Evolutionary conservation across 2,888 invertebrate species (phyloP), one percentile per base, ranked within the genome.

Genomic region (Brachynemurus nebulosus): DNA sequence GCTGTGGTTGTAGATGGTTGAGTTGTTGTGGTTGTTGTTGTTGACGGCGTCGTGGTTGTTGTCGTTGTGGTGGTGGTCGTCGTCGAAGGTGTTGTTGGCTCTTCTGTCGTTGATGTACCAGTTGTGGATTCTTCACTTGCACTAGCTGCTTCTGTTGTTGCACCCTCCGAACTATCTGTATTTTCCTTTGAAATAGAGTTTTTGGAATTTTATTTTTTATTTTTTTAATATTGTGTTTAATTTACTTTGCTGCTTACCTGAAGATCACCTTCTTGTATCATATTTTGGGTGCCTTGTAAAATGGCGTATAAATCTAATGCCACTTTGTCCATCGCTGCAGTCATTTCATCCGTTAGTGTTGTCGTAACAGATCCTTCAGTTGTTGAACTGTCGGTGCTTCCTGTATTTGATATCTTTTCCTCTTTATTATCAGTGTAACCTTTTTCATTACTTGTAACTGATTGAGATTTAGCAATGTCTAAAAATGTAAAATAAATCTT

Each of bases 251-350:
- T 30, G 30, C n/a, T 38, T 40, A 23, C 64, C 65, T 40, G 21
- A 12, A 23, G n/a, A 36, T 69, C 69, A 23, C 65, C 61, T 30
- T 64, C 65, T 21, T 63, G 25, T 16, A 44, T 44, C 23, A 72
- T 68, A 51, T 65, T 72, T 49, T 73, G 73, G 1, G 73, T 72
- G 48, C 74, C 73, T 55, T 74, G 74, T 40, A 85, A 68, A 54
- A 86, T 82, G 1, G 88, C 88, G 57, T 88, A 88, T 38, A 88
- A 66, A 54, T 88, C 88, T 11, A 85, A 67, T 9, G 86, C 88
- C 0, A 83, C 82, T 65, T 86, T 86, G 57, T 86, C 83, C 79
- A 83, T 84, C 0, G 74, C 72, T 1, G 77, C 74, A 62, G 76
- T 74, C 8, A 74, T 76, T 2, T 66, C 65, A 4, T 59, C 62